Evolutionary conservation across 2,113 vertebrate species (phyloP).

Genomic region (Malurus melanocephalus): DNA sequence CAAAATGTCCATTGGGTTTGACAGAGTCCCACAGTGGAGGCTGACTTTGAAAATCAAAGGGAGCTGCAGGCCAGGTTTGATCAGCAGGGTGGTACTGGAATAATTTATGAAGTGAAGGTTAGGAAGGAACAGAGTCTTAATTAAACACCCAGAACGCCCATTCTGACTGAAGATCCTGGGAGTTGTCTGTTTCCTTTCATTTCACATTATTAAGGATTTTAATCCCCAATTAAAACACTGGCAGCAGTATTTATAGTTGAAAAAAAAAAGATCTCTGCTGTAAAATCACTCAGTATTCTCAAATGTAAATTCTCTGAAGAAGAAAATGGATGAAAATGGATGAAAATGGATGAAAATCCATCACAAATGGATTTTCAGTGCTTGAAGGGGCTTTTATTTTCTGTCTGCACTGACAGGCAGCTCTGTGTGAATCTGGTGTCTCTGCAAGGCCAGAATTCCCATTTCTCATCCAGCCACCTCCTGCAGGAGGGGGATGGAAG

Average conservation of each 20-base stretch:
- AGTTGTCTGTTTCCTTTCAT: not conserved
- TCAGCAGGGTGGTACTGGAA: not conserved
- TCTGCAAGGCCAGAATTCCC: not conserved
- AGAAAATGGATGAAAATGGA: not conserved
- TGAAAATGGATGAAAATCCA: too few species aligned
- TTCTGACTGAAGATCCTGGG: not conserved
- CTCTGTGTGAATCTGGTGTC: not conserved
- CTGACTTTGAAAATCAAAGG: not conserved
- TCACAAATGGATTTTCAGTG: not conserved
- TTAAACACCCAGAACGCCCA: not conserved
- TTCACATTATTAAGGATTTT: not conserved
- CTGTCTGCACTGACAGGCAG: accelerated
- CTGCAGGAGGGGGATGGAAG: not conserved
- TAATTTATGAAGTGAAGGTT: not conserved
- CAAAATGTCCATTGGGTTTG: not conserved
- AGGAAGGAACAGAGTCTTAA: not conserved
- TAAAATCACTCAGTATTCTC: not conserved
- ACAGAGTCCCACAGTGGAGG: not conserved
- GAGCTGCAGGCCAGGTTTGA: not conserved
- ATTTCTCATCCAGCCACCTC: not conserved
- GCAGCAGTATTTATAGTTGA: not conserved
- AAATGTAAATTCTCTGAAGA: not conserved
- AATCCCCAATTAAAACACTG: not conserved
- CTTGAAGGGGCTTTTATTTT: not conserved
- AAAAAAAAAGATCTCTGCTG: not conserved